phyloP scores from a whole-genome alignment of 2,797 vertebrate genomes.

The Rhynchonycteris naso region DNA sequence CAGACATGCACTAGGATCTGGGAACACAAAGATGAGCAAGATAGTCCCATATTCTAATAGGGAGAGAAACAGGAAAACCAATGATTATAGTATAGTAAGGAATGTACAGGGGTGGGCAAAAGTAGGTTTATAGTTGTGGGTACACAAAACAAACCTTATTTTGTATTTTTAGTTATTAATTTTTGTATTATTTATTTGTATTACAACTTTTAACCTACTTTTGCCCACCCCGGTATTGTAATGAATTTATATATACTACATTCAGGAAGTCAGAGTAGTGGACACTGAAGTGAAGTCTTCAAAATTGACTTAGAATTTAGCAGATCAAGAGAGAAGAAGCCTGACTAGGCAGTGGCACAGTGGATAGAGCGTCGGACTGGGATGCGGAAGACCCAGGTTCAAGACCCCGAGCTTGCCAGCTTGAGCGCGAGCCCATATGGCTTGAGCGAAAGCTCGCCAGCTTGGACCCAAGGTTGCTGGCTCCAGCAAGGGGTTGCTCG shows the following conservation, averaged over 20 bases:
- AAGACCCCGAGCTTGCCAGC: too few species aligned
- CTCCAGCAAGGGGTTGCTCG: too few species aligned
- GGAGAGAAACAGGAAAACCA: neutral
- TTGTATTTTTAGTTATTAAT: too few species aligned
- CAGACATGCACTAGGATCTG: neutral
- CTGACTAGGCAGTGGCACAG: too few species aligned
- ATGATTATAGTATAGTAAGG: neutral
- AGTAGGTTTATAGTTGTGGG: too few species aligned
- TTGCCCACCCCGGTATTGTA: neutral
- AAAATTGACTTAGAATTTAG: neutral
- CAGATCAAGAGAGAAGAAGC: neutral
- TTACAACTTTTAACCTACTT: neutral
- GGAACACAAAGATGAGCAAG: neutral
- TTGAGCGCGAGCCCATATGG: too few species aligned
- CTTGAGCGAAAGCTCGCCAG: too few species aligned
- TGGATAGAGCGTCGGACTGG: too few species aligned
- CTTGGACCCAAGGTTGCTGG: too few species aligned
- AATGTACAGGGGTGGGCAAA: neutral
- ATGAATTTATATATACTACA: neutral
- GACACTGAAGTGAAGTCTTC: neutral
- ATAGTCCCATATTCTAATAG: neutral
- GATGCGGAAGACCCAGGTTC: too few species aligned
- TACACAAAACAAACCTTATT: too few species aligned
- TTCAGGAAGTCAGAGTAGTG: neutral
- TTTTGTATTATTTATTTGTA: too few species aligned